Base-by-base conservation (phyloP, 2,888 invertebrate genomes). In the Magallana nippona region DNA sequence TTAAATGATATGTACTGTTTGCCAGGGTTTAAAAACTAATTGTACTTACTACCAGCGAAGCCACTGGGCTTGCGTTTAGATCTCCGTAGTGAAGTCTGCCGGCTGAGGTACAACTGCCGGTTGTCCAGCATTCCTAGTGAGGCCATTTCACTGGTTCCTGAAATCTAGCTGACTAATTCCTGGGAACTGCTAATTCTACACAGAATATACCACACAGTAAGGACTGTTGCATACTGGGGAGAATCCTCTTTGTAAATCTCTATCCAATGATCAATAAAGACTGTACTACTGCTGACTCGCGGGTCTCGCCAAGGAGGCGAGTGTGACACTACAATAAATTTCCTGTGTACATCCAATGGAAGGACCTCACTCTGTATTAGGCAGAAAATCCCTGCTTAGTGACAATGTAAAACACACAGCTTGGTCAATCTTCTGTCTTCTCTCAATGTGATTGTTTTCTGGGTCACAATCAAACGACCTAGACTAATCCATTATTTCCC, bases 21-120 rank as follows among this genome's bases (percentile, higher is more conserved):
- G 44, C 44, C 44, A 44, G 44, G 44, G 44, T 44, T 44, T 44
- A 44, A 44, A 44, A 44, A 44, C 44, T 44, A 44, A 44, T 44
- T 8, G 44, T 55, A 85, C 85, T 85, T 82, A 85, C 85, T 81
- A 32, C 85, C 81, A n/a, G 79, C 81, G 79, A 85, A 85, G 44
- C 85, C 85, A 15, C 81, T 83, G n/a, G 83, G 62, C 63, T 63
- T 85, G 17, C 85, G 82, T 79, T 85, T 85, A 3, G 89, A 89
- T 78, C 89, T 85, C 78, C 89, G 78, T 55, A 89, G 79, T 2
- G 89, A 89, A 17, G 88, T 86, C 13, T 86, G 84, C 58, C 89
- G 79, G 55, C 81, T 86, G 56, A 89, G 81, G 55, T 86, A 82
- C 32, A 86, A 84, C 71, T 71, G 71, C n/a, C 82, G 57, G 71